phyloP scores from a whole-genome alignment of 2,888 invertebrate species.

The Lepidocyrtinus sp. region DNA sequence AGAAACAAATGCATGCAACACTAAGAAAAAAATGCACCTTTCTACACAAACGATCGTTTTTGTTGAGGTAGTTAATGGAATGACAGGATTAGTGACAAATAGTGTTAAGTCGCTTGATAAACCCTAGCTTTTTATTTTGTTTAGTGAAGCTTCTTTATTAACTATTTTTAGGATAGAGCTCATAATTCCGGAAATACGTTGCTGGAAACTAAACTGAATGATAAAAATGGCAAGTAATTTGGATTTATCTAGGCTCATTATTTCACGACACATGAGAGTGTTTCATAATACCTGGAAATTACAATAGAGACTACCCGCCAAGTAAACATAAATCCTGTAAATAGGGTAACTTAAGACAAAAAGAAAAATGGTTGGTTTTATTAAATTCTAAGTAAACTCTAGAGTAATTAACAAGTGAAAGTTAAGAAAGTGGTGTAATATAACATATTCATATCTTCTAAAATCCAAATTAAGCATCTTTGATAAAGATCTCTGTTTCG shows the following conservation, averaged over 20 bases:
- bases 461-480: too few species aligned
- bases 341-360: too few species aligned
- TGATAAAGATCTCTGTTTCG: too few species aligned
- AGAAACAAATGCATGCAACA: conserved; percentile 26
- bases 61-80: conserved; percentile 56
- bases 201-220: too few species aligned
- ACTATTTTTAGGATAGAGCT: too few species aligned
- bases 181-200: too few species aligned
- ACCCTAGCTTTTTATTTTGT: too few species aligned
- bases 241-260: conserved; percentile 39
- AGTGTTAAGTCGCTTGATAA: too few species aligned
- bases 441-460: too few species aligned
- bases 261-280: conserved; percentile 28
- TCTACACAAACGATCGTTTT: too few species aligned
- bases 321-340: conserved; percentile 20
- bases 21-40: conserved; percentile 44
- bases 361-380: too few species aligned
- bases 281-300: conserved; percentile 21
- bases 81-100: conserved; percentile 49
- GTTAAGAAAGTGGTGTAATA: background rate
- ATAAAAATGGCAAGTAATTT: conserved; percentile 39
- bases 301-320: conserved; percentile 11
- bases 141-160: too few species aligned
- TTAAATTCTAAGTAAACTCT: background rate
- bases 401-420: conserved; percentile 2